Conservation (phyloP, 2,888 invertebrate species). For the Trichacis sp. region DNA sequence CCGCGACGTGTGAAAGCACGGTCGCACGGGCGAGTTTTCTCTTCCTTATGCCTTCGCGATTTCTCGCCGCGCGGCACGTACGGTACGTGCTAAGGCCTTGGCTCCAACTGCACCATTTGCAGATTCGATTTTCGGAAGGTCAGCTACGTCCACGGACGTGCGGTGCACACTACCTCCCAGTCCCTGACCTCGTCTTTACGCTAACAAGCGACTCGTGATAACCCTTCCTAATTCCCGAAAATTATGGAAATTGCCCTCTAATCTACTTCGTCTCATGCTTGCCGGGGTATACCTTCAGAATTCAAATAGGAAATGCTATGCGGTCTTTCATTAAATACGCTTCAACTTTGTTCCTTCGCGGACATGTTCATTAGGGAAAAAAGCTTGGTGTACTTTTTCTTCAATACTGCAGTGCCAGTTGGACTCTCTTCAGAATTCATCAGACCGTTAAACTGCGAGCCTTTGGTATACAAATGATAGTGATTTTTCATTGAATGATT, state of each 20-base stretch:
- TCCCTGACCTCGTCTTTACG: slow-evolving; percentile 5
- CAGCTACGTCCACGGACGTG: slow-evolving; percentile 44
- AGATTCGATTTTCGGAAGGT: slow-evolving; percentile 41
- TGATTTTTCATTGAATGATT: too few species aligned
- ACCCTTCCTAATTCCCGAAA: slow-evolving; percentile 26
- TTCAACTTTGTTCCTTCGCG: too few species aligned
- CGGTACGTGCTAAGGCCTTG: slow-evolving; percentile 12
- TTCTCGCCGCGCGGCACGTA: slow-evolving; percentile 13
- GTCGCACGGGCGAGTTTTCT: slow-evolving; percentile 15
- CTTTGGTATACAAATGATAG: too few species aligned
- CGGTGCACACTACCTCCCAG: slow-evolving; percentile 12
- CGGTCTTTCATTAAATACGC: too few species aligned
- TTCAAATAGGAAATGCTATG: neutral
- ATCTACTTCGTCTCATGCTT: slow-evolving; percentile 1
- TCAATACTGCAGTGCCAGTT: too few species aligned
- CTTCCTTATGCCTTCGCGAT: slow-evolving; percentile 8
- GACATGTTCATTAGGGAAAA: too few species aligned
- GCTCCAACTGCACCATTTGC: slow-evolving; percentile 14
- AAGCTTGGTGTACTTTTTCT: too few species aligned
- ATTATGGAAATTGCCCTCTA: slow-evolving; percentile 14
- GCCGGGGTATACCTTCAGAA: neutral
- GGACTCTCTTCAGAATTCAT: too few species aligned
- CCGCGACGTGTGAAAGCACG: slow-evolving; percentile 21
- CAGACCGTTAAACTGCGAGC: too few species aligned
- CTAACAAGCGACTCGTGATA: slow-evolving; percentile 43